Base-by-base conservation (phyloP, 2,888 invertebrate species). In the Trichopria drosophilae region DNA sequence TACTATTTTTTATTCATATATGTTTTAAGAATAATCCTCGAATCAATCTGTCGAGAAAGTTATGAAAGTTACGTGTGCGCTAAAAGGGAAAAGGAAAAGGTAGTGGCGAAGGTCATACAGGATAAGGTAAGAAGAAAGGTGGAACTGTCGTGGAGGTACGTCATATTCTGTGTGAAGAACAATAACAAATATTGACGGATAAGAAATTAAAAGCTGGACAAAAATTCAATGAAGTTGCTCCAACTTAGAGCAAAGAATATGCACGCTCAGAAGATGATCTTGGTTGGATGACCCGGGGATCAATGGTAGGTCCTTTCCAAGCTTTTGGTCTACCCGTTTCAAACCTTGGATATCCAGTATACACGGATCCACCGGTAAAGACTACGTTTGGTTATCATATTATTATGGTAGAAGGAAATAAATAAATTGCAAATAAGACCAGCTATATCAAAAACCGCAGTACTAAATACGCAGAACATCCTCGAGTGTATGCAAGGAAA, bases 301-400 rank as follows among this genome's bases (percentile, higher is more conserved):
- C 95, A 6, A 99, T 99, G 99, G 96, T 94, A 9, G 94, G 94
- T 6, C 90, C 93, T 2, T 94, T 94, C 76, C 95, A 97, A 80
- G 99, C 99, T n/a, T 99, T 99, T 77, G 93, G 92, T 18, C 79
- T 97, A 58, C 88, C 93, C 0, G 83, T 89, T 61, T 97, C 97
- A 10, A 88, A 85, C 46, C 82, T 93, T 23, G 85, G 83, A 63
- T 93, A 82, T 74, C 97, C 97, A 2, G 79, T 91, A 7, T 99
- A 98, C 72, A 99, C 99, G 2, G 93, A 99, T 76, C 98, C 98
- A 28, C 98, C 99, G 3, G 81, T 99, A 24, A 99, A 98, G 81
- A 99, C 99, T 0, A 97, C 97, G 76, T 95, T 94, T 79, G 99
- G 99, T 9, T 99, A 99, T 79, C 99, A 99, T 73, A 96, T 99